Conservation (phyloP, 2,888 invertebrate species). For the Leptopilina drosophilae region DNA sequence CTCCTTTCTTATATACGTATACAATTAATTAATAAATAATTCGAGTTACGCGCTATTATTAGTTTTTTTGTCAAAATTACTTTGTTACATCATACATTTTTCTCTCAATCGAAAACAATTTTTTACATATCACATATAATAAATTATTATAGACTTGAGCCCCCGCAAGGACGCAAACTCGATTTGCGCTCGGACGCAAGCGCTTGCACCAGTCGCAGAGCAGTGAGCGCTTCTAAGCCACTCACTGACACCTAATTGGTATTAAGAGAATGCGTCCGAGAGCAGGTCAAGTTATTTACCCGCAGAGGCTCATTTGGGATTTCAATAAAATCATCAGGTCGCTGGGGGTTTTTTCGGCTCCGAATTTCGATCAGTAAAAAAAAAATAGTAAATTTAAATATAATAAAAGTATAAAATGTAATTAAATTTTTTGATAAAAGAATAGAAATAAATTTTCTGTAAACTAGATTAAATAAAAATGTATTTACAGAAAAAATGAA, state of each 20-base stretch:
- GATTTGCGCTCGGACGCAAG: no score
- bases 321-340: conserved; percentile 39
- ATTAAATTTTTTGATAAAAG: background rate
- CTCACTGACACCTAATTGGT: no score
- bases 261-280: no score
- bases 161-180: no score
- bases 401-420: conserved; percentile 9
- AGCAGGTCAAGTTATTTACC: no score
- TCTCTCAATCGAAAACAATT: conserved; percentile 50
- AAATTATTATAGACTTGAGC: conserved; percentile 38
- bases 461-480: no score
- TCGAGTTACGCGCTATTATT: conserved; percentile 58
- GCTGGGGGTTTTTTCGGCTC: conserved; percentile 4
- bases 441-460: no score
- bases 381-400: background rate
- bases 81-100: conserved; percentile 59
- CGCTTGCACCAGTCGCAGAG: no score
- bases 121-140: conserved; percentile 55
- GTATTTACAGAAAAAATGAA: no score
- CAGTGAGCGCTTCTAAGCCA: no score
- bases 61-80: conserved; percentile 60
- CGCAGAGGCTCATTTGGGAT: background rate
- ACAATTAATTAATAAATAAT: conserved; percentile 66
- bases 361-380: conserved; percentile 12
- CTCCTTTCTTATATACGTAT: conserved; percentile 60